Conservation (phyloP, 2,113 vertebrate species). For the Butastur rufipennis region DNA sequence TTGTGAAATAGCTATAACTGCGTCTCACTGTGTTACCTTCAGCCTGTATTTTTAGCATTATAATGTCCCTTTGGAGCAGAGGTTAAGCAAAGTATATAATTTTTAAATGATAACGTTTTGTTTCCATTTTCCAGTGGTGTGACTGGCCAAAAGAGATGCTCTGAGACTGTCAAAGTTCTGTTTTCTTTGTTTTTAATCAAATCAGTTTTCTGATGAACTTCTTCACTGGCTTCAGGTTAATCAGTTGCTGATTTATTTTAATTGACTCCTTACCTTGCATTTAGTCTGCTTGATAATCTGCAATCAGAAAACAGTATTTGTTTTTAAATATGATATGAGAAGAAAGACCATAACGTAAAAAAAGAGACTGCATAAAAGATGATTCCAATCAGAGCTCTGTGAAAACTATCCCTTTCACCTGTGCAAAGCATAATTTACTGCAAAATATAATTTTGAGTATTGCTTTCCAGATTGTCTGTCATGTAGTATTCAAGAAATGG, state of each 20-base stretch:
- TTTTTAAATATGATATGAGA: background rate
- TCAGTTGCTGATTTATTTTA: background rate
- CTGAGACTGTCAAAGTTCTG: background rate
- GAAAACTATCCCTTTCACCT: constrained; percentile 27
- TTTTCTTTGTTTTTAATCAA: background rate
- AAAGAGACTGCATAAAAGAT: background rate
- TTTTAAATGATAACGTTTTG: background rate
- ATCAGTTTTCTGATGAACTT: background rate
- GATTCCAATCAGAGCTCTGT: constrained; percentile 27
- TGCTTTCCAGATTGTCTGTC: constrained; percentile 55
- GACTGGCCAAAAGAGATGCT: background rate
- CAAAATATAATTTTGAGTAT: constrained; percentile 43
- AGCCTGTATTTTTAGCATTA: background rate
- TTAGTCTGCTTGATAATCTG: background rate
- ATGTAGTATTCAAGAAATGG: constrained; percentile 8
- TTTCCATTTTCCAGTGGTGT: background rate
- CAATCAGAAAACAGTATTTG: background rate
- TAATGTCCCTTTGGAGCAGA: background rate
- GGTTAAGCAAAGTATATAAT: background rate
- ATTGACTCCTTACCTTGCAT: background rate
- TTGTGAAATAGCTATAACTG: background rate
- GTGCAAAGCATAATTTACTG: background rate
- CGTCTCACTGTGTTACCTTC: background rate
- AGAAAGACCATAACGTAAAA: background rate
- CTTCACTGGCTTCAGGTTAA: background rate